Conservation (phyloP, 2,888 invertebrate species). For the Neoaliturus tenellus region DNA sequence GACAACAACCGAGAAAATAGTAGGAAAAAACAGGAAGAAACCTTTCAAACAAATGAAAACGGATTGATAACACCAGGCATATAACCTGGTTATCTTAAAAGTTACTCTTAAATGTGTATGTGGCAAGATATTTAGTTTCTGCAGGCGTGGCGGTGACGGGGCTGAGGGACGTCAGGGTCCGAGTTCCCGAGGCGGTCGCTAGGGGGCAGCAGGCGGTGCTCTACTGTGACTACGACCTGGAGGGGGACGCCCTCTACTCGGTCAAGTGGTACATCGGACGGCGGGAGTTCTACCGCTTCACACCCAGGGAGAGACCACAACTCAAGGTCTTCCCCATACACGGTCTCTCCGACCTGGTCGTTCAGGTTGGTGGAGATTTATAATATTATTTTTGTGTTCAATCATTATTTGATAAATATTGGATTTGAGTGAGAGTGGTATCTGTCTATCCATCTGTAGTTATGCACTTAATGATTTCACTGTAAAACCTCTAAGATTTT, state of each 20-base stretch:
- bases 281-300: conserved; percentile 71
- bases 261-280: conserved; percentile 71
- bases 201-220: conserved; percentile 69
- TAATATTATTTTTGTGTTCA: too few species aligned
- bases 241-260: conserved; percentile 74
- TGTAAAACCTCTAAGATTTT: too few species aligned
- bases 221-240: conserved; percentile 70
- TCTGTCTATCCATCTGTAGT: too few species aligned
- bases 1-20: too few species aligned
- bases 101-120: too few species aligned
- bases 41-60: too few species aligned
- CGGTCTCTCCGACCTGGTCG: conserved; percentile 73
- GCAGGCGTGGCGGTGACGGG: conserved; percentile 55
- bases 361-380: conserved; percentile 71
- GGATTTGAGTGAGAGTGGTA: too few species aligned
- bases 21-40: too few species aligned
- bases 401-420: too few species aligned
- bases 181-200: conserved; percentile 70
- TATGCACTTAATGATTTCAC: too few species aligned
- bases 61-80: too few species aligned
- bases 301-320: conserved; percentile 71
- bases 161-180: conserved; percentile 71
- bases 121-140: background rate
- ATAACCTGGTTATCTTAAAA: too few species aligned
- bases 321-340: conserved; percentile 72